Evolutionary conservation across 2,113 vertebrate species (phyloP).

Genomic region (Labeo rohita): DNA sequence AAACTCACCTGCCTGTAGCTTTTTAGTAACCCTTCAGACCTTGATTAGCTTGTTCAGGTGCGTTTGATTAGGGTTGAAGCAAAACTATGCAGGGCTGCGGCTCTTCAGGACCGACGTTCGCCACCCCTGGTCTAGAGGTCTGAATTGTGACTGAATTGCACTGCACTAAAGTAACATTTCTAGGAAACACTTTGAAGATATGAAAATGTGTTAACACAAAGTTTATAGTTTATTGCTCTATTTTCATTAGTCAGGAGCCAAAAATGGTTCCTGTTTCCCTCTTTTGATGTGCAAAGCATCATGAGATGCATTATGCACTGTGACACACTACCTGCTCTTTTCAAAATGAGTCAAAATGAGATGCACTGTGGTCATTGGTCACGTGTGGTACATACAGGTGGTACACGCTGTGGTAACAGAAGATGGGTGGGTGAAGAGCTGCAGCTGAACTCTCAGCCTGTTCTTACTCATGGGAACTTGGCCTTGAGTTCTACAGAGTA

Average conservation of each 20-base stretch:
- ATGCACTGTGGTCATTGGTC: background rate
- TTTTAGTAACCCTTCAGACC: no score
- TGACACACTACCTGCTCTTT: background rate
- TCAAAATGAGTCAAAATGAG: background rate
- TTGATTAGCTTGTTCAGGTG: no score
- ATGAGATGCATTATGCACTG: background rate
- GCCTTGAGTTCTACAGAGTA: background rate
- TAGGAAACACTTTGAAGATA: background rate
- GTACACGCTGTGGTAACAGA: background rate
- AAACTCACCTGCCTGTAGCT: no score
- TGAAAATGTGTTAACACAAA: background rate
- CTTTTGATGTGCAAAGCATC: background rate
- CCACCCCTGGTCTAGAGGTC: background rate
- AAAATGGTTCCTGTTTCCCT: background rate
- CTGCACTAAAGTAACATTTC: background rate
- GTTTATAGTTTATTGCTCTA: background rate
- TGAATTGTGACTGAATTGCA: background rate
- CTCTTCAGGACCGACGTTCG: no score
- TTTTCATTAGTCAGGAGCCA: background rate
- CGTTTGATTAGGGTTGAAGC: no score
- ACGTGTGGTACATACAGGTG: background rate
- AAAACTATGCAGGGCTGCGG: no score
- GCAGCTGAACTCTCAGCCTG: background rate
- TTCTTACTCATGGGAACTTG: background rate
- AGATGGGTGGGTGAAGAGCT: background rate